Conservation (phyloP, 2,888 invertebrate species). For the Sisyra terminalis region DNA sequence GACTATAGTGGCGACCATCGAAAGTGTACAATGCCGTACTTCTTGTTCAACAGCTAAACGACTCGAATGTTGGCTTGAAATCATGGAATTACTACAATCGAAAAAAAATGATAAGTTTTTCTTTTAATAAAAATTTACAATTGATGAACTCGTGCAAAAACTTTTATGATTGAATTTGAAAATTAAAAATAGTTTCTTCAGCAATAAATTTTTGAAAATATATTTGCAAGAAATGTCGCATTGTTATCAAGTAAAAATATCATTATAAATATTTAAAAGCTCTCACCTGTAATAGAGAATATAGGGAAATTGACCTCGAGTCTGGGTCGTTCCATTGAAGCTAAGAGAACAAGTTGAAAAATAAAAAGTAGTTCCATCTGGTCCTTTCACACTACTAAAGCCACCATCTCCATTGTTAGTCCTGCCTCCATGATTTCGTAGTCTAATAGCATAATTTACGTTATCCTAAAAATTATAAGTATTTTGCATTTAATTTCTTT, state of each 20-base stretch:
- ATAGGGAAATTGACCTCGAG: conserved; percentile 87
- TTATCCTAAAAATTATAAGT: conserved; percentile 48
- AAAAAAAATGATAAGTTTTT: conserved; percentile 11
- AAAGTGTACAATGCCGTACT: conserved; percentile 50
- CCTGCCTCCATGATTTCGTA: conserved; percentile 79
- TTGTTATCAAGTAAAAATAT: no score
- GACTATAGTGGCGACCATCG: conserved; percentile 62
- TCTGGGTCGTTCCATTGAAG: conserved; percentile 91
- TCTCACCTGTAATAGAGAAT: conserved; percentile 70
- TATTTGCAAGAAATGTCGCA: no score
- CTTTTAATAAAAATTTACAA: neutral
- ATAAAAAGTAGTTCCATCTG: conserved; percentile 81
- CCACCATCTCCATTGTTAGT: conserved; percentile 94
- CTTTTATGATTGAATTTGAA: neutral
- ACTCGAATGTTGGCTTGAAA: conserved; percentile 36
- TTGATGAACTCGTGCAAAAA: no score
- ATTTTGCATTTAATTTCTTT: conserved; percentile 8
- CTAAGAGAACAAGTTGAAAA: conserved; percentile 85
- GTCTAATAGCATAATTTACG: conserved; percentile 71
- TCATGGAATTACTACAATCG: conserved; percentile 35
- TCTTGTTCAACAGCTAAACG: conserved; percentile 41
- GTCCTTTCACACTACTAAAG: conserved; percentile 70
- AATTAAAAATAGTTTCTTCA: no score
- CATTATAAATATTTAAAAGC: conserved; percentile 8
- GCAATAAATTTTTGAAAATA: no score